phyloP scores from a whole-genome alignment of 2,113 vertebrate species.

The Brachionichthys hirsutus region DNA sequence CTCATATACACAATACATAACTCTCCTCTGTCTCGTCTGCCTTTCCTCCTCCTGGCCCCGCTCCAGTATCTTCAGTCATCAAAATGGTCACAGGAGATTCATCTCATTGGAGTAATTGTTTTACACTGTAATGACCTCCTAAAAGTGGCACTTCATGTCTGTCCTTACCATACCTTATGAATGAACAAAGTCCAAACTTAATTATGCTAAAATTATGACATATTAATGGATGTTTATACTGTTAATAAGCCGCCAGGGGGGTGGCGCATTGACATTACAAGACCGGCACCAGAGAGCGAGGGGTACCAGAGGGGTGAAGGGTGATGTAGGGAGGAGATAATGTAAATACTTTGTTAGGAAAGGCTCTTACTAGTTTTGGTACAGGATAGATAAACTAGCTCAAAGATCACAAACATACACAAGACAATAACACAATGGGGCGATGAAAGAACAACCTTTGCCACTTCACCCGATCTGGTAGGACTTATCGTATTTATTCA shows the following conservation, averaged over 20 bases:
- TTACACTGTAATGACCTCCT: conserved; percentile 59
- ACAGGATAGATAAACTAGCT: conserved; percentile 49
- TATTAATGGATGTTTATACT: conserved; percentile 17
- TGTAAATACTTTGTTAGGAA: conserved; percentile 4
- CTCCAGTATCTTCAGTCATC: conserved; percentile 49
- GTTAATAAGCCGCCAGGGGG: not conserved
- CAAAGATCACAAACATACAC: conserved; percentile 48
- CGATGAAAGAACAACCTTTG: conserved; percentile 14
- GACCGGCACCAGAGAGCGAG: no score
- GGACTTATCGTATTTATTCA: no score
- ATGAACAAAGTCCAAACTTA: conserved; percentile 17
- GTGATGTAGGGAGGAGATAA: conserved; percentile 6
- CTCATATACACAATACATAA: conserved; percentile 55
- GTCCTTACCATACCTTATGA: conserved; percentile 29
- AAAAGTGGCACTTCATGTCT: conserved; percentile 47
- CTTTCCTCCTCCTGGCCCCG: conserved; percentile 56
- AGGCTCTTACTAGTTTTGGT: conserved; percentile 60
- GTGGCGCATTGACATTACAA: no score
- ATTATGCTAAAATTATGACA: conserved; percentile 21
- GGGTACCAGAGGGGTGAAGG: not conserved
- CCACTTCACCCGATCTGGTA: no score
- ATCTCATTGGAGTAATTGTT: conserved; percentile 53
- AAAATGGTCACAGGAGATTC: conserved; percentile 55
- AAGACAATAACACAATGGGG: conserved; percentile 56
- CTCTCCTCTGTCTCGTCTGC: conserved; percentile 50